Evolutionary conservation across 2,797 vertebrate genomes (phyloP), one percentile per base, ranked within the genome.

Genomic region (Sebastes hubbsi): DNA sequence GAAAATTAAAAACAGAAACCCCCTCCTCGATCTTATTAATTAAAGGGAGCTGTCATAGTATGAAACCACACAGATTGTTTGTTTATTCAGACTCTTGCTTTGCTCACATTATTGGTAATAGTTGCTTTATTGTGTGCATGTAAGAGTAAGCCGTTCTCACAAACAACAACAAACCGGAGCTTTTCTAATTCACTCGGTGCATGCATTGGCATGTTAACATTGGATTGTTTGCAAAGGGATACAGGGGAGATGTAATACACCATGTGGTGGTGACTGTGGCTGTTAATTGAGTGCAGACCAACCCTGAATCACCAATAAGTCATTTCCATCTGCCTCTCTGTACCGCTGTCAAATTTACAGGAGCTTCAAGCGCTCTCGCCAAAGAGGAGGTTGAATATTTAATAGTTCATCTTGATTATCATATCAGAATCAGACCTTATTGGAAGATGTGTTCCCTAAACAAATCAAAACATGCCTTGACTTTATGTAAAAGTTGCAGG

Each of bases 351-450:
- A 29, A 8, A 74, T 74, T 12, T 30, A 60, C 25, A 65, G n/a
- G 2, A 67, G 32, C 7, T 54, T 80, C 36, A 65, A 76, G 46
- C 69, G 69, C 22, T 85, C 30, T 78, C n/a, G 13, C 49, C 75
- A 83, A 77, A 67, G n/a, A 73, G 59, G 62, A 66, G 83, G 62
- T 20, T 56, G 70, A 64, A 83, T 79, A 74, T 52, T 77, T 82
- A 74, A 79, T 83, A 72, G 42, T 80, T 63, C 3, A 30, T 78
- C 69, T 88, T 72, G 77, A 87, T 79, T 81, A 81, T 58, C 29
- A 67, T 54, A 75, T 84, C 46, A 64, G 25, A 74, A 72, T 82
- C 69, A 81, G 58, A 63, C 49, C 54, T 82, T 55, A 74, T 65
- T 46, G 72, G 77, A 82, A 56, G 36, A 83, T 61, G 36, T 68